phyloP scores from a whole-genome alignment of 2,888 invertebrate genomes.

The Watsonalla cultraria region DNA sequence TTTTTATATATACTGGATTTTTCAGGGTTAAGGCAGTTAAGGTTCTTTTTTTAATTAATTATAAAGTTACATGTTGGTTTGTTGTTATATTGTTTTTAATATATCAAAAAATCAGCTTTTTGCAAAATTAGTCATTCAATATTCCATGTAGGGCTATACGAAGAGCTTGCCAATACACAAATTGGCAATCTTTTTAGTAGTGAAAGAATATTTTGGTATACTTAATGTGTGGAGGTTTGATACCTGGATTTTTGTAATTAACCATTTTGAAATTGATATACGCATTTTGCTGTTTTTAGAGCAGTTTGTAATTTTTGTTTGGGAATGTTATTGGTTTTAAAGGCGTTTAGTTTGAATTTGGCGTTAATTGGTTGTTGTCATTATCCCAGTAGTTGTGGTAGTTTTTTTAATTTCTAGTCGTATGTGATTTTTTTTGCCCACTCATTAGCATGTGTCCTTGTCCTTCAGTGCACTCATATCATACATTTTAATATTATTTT shows the following conservation, averaged over 20 bases:
- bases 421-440: conserved; percentile 23
- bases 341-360: conserved; percentile 7
- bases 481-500: conserved; percentile 53
- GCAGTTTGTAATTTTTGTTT: conserved; percentile 33
- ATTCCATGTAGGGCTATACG: conserved; percentile 32
- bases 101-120: conserved; percentile 37
- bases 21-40: conserved; percentile 44
- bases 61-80: conserved; percentile 22
- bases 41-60: conserved; percentile 16
- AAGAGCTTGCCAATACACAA: conserved; percentile 25
- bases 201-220: conserved; percentile 34
- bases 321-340: conserved; percentile 28
- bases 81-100: conserved; percentile 23
- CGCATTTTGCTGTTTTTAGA: conserved; percentile 64
- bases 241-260: conserved; percentile 68
- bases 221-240: conserved; percentile 39
- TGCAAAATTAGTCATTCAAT: conserved; percentile 30
- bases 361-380: conserved; percentile 20
- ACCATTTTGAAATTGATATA: conserved; percentile 17
- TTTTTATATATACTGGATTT: conserved; percentile 20
- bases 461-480: conserved; percentile 74
- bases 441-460: conserved; percentile 59
- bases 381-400: conserved; percentile 14
- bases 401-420: conserved; percentile 14
- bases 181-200: conserved; percentile 36